These are phyloP conservation scores for Rhyacophila brunnea DNA, from an alignment of 1,140 invertebrate species.

Conservation along the genomic window DNA sequence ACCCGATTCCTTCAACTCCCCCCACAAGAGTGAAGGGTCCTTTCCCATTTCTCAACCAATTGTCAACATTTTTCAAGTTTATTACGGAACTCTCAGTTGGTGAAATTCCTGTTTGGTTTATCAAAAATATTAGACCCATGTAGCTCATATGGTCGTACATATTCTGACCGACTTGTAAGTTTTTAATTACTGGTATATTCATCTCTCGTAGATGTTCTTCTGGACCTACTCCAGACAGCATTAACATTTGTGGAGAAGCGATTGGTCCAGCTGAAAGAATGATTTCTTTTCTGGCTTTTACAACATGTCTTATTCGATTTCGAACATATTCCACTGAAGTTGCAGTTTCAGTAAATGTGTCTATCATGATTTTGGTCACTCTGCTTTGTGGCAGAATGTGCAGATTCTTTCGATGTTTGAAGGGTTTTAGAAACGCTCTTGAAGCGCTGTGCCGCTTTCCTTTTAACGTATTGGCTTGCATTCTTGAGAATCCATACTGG, in stretches of 20 bases:
- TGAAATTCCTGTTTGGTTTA: conserved; percentile 48
- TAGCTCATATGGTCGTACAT: conserved; percentile 71
- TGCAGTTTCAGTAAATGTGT: conserved; percentile 58
- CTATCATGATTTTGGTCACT: conserved; percentile 64
- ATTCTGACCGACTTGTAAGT: conserved; percentile 63
- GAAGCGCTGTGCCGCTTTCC: conserved; percentile 56
- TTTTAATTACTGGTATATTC: conserved; percentile 59
- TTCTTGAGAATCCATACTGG: conserved; percentile 48
- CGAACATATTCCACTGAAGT: conserved; percentile 63
- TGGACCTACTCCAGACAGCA: conserved; percentile 73
- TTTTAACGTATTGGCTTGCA: conserved; percentile 61
- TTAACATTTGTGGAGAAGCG: conserved; percentile 71
- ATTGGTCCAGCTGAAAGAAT: conserved; percentile 66
- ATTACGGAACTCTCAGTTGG: conserved; percentile 42
- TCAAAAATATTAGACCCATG: conserved; percentile 60
- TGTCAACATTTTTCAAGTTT: conserved; percentile 44
- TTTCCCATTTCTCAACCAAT: conserved; percentile 46
- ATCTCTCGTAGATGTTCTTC: conserved; percentile 58
- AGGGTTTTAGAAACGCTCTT: conserved; percentile 56
- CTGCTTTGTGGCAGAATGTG: conserved; percentile 57
- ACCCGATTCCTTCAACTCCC: conserved; percentile 57
- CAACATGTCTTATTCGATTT: conserved; percentile 41
- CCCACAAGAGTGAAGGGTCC: conserved; percentile 53
- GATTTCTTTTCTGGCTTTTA: conserved; percentile 58
- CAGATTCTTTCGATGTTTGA: conserved; percentile 63